Evolutionary conservation across 2,888 invertebrate species (phyloP).

Genomic region (Sinhomidia bicolor): DNA sequence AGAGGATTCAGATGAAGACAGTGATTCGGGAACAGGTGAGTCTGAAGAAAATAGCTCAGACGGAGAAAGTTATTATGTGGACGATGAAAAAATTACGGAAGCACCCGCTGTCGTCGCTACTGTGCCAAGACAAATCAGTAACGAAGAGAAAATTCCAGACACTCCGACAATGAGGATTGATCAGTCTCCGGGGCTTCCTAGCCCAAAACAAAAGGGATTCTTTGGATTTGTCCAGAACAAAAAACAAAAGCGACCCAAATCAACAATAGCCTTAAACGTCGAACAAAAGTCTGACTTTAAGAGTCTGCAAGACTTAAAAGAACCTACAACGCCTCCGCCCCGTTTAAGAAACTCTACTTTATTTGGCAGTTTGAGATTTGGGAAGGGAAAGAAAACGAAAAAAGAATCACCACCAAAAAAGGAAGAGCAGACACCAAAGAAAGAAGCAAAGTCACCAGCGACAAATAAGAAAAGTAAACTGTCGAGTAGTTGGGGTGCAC

Average conservation of each 20-base stretch:
- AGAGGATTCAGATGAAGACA: conserved; percentile 20
- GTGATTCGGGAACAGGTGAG: conserved; percentile 14
- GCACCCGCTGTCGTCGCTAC: neutral
- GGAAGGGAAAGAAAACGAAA: conserved; percentile 6
- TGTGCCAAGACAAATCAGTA: neutral
- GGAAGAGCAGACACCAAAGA: neutral
- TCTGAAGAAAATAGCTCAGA: neutral
- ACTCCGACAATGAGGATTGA: neutral
- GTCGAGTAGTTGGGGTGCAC: conserved; percentile 6
- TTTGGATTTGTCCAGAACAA: conserved; percentile 46
- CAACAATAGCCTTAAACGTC: neutral
- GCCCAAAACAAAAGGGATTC: conserved; percentile 59
- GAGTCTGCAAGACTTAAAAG: neutral
- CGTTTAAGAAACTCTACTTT: conserved; percentile 15
- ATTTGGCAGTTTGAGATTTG: conserved; percentile 40
- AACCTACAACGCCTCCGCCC: neutral
- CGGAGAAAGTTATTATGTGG: neutral
- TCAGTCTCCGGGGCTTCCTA: conserved; percentile 38
- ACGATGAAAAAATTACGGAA: neutral
- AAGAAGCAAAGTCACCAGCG: neutral
- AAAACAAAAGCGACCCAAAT: conserved; percentile 36
- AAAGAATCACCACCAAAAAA: neutral
- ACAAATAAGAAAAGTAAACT: neutral
- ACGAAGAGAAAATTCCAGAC: conserved; percentile 24
- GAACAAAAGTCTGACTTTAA: conserved; percentile 26